A percentile compares a stretch with the other conserved stretches of the same genome.
phyloP scores from a whole-genome alignment of 2,888 invertebrate genomes.

The Lymantria monacha region DNA sequence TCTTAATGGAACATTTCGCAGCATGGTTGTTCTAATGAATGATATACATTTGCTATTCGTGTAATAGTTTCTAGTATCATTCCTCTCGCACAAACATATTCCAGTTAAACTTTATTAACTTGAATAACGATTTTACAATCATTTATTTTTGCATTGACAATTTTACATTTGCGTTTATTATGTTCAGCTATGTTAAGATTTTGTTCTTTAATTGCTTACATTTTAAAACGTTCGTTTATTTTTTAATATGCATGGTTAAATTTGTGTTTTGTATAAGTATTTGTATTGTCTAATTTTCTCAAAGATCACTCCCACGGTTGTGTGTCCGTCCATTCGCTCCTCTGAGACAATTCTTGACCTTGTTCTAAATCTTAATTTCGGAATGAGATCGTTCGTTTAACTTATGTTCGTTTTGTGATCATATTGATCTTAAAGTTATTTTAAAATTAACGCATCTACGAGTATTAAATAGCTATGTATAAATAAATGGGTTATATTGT shows the following conservation, averaged over 20 bases:
- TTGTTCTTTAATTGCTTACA: conserved; percentile 17
- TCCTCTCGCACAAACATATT: conserved; percentile 38
- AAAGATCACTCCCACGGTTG: conserved; percentile 71
- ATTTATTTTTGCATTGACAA: conserved; percentile 38
- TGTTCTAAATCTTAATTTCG: conserved; percentile 59
- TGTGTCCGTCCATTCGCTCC: conserved; percentile 51
- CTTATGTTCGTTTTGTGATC: neutral
- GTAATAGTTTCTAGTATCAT: conserved; percentile 19
- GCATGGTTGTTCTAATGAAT: conserved; percentile 28
- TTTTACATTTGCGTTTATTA: conserved; percentile 19
- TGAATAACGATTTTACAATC: conserved; percentile 43
- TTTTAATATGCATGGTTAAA: conserved; percentile 26
- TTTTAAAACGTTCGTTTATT: conserved; percentile 11
- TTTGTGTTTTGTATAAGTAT: conserved; percentile 39
- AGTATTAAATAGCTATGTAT: no score
- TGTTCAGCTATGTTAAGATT: conserved; percentile 15
- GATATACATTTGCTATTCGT: conserved; percentile 21
- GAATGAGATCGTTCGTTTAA: conserved; percentile 21
- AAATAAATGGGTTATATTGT: no score
- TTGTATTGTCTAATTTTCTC: conserved; percentile 52
- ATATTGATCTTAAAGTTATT: neutral
- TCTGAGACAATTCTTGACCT: conserved; percentile 74
- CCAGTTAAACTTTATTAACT: conserved; percentile 42
- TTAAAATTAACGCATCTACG: no score
- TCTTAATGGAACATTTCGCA: conserved; percentile 27